Evolutionary conservation across 2,888 invertebrate species (phyloP), one percentile per base, ranked within the genome.

Genomic region (Lingula anatina): DNA sequence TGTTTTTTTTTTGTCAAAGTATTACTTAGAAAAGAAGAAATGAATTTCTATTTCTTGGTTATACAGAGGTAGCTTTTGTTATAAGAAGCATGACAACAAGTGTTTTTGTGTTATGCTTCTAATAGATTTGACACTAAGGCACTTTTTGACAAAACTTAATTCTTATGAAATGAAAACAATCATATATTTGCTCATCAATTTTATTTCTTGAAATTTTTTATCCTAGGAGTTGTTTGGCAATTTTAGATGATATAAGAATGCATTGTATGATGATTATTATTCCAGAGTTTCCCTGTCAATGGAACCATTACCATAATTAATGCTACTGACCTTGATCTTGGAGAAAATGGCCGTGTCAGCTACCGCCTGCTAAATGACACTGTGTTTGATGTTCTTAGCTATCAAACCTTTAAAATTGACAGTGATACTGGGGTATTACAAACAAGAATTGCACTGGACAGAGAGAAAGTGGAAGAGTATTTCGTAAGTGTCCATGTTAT

Each of bases 331-430:
- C 84, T 85, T 0, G 90, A 91, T 64, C 86, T 86, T 43, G 95
- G 94, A 0, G 82, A 84, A 15, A 95, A 95, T 78, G 93, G 92
- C 1, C 85, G 89, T n/a, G 88, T 95, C 5, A 82, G 88, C 21
- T 95, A 90, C 78, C 86, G 86, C 47, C 81, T 90, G 38, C 79
- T 86, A 1, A 50, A 85, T n/a, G 89, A 91, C 79, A 57, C 57
- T 46, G 54, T 55, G 15, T 47, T 42, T 38, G 24, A 26, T 4
- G 43, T 49, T 21, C 85, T 90, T 62, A n/a, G n/a, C n/a, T 89
- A 87, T 84, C 84, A 86, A 60, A 83, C 86, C 25, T 95, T 95
- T 78, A 79, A 83, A 48, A 84, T 95, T 54, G 86, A 93, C 73
- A 83, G 87, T 5, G 81, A 82, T 23, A 84, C 85, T 0, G 91